phyloP scores from a whole-genome alignment of 2,888 invertebrate genomes.

The Leucoptera coffeella region DNA sequence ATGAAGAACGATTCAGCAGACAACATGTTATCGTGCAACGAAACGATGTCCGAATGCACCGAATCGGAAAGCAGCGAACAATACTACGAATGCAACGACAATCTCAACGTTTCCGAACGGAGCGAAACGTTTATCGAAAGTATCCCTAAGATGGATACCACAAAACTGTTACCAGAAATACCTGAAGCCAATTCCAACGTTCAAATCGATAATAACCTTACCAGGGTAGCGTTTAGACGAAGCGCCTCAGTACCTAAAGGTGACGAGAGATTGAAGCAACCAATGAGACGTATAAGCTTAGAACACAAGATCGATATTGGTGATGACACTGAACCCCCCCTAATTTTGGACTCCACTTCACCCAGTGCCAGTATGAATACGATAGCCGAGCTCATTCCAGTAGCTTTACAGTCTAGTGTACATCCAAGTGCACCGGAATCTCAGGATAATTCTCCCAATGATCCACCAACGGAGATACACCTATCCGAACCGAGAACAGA shows the following conservation, averaged over 20 bases:
- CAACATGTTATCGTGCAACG: constrained; percentile 43
- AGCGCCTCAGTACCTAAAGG: constrained; percentile 39
- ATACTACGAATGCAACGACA: constrained; percentile 41
- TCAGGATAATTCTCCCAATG: constrained; percentile 34
- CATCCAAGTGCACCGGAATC: constrained; percentile 30
- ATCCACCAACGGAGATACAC: constrained; percentile 42
- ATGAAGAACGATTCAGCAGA: constrained; percentile 43
- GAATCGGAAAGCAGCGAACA: constrained; percentile 49
- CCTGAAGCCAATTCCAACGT: constrained; percentile 13
- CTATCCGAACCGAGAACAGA: constrained; percentile 25
- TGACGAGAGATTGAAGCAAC: constrained; percentile 24
- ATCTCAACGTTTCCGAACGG: constrained; percentile 22
- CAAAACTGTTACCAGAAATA: constrained; percentile 7
- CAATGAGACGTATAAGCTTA: constrained; percentile 30
- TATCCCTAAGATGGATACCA: constrained; percentile 12
- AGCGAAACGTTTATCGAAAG: constrained; percentile 24
- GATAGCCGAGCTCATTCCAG: constrained; percentile 39
- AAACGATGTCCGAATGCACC: constrained; percentile 46
- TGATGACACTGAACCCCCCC: constrained; percentile 42
- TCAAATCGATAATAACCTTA: constrained; percentile 28
- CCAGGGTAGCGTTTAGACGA: constrained; percentile 35
- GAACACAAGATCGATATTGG: constrained; percentile 47
- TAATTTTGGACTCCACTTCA: constrained; percentile 39
- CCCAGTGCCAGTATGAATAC: constrained; percentile 40
- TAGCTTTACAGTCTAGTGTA: constrained; percentile 26